Base-by-base conservation (phyloP, 2,797 vertebrate species). In the Psittacula derbiana region DNA sequence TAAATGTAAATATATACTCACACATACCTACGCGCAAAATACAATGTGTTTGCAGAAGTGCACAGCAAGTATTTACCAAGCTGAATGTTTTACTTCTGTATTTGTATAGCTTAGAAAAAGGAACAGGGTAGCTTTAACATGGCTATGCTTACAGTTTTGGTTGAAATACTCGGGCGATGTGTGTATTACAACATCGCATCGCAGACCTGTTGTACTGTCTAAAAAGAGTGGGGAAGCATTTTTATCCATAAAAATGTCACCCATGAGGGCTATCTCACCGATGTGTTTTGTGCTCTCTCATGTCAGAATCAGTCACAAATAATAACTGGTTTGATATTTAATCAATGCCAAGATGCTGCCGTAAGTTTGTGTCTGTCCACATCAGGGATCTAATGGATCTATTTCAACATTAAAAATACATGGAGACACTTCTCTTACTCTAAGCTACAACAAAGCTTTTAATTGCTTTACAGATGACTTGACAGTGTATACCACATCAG, bases 41-140 rank as follows among this genome's bases (percentile, higher is more conserved):
- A 16, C 2, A 2, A 17, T 8, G 23, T 0, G 1, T 40, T 89
- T 87, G 93, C 94, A 95, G 92, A 92, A 94, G 91, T 53, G n/a
- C 90, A 61, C 12, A 8, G 36, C 44, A 16, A 5, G 0, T 20
- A 43, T 76, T 90, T 25, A 15, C 41, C 18, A 28, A 74, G 75
- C 11, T 65, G 60, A 7, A 1, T 43, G 19, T 80, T 88, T 85
- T 80, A 78, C 69, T 94, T 93, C 93, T 94, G 74, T 43, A 31
- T 88, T 92, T 75, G 61, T 4, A 16, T 16, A 53, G 65, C 70
- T 62, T 44, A 44, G 36, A 41, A 50, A 84, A 80, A 43, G 72
- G 81, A 89, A 41, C 9, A 12, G 27, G 2, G 25, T 43, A n/a
- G 44, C 44, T 80, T 58, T 46, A 14, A 21, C 7, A 7, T 16